Conservation (phyloP, 2,113 vertebrate genomes). For the Boleophthalmus pectinirostris region DNA sequence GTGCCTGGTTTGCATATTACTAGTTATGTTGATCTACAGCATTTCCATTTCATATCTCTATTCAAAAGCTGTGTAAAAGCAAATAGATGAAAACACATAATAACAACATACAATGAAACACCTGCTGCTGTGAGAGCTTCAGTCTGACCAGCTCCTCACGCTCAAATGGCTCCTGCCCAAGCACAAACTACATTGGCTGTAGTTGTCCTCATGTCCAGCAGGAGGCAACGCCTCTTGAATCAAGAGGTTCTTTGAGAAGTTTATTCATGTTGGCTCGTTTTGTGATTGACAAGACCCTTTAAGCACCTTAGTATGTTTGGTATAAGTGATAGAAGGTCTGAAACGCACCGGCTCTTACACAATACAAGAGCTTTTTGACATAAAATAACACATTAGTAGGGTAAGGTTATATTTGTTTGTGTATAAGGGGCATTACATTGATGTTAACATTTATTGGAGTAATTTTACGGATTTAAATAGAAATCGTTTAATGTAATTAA, state of each 20-base stretch:
- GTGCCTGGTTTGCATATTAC: conserved; percentile 3
- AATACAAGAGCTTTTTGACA: too few species aligned
- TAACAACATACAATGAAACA: conserved; percentile 31
- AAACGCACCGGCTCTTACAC: too few species aligned
- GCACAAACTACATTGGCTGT: background rate
- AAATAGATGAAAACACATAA: conserved; percentile 1
- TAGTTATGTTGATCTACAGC: conserved; percentile 19
- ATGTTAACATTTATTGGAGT: too few species aligned
- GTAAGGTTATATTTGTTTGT: too few species aligned
- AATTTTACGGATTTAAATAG: too few species aligned
- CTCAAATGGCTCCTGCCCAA: background rate
- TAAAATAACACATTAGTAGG: too few species aligned
- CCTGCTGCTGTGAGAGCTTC: conserved; percentile 26
- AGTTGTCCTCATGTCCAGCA: conserved; percentile 41
- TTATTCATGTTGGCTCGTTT: background rate
- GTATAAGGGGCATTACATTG: too few species aligned
- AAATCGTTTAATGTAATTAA: too few species aligned
- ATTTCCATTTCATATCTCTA: conserved; percentile 15
- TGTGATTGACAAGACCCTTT: too few species aligned
- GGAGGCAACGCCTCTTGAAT: conserved; percentile 34
- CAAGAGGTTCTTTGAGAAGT: background rate
- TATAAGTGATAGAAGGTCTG: too few species aligned
- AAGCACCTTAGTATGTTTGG: too few species aligned
- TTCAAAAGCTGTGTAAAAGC: conserved; percentile 37
- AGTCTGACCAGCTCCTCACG: background rate